Base-by-base conservation (phyloP, 1,140 invertebrate genomes). In the Globodera ellingtonae region DNA sequence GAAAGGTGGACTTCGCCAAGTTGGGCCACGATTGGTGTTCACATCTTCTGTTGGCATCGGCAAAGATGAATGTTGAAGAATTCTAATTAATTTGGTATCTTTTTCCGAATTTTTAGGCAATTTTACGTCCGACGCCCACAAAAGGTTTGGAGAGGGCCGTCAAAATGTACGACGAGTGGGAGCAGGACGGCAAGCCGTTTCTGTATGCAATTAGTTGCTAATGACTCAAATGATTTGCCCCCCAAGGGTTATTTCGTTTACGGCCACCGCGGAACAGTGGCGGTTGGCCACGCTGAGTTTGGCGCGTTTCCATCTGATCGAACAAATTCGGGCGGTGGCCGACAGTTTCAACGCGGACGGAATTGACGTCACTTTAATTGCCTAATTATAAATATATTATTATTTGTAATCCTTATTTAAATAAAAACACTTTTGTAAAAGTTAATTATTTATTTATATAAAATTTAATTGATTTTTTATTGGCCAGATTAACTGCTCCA, bases 1-100 rank as follows among this genome's bases (percentile, higher is more conserved):
- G 50, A n/a, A 59, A 78, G 46, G 70, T 81, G 50, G 21, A 35
- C 35, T 81, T 81, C 46, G 48, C 48, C 18, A 21, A 52, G 21
- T 69, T 81, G 4, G 15, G 72, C 21, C 24, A 79, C 35, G 50
- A 77, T 35, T 81, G 80, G 80, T 81, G 80, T 52, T 81, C 80
- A 4, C 80, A 81, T 52, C 4, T 81, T 21, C 18, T 80, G 21
- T 24, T 80, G 48, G 56, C 44, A 62, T 75, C 65, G 8, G 56
- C 44, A 1, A 50, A 47, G n/a, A 13, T 75, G 50, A 52, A 56
- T 75, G 44, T 48, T 35, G 2, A 46, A 15, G 9, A 66, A 10
- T 15, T 66, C 35, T 13, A 46, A 74, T 74, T 46, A 46, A 74
- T 75, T 46, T 75, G 70, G 15, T 15, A 47, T 75, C 44, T 18